Conservation (phyloP, 2,888 invertebrate genomes). For the Aelia acuminata region DNA sequence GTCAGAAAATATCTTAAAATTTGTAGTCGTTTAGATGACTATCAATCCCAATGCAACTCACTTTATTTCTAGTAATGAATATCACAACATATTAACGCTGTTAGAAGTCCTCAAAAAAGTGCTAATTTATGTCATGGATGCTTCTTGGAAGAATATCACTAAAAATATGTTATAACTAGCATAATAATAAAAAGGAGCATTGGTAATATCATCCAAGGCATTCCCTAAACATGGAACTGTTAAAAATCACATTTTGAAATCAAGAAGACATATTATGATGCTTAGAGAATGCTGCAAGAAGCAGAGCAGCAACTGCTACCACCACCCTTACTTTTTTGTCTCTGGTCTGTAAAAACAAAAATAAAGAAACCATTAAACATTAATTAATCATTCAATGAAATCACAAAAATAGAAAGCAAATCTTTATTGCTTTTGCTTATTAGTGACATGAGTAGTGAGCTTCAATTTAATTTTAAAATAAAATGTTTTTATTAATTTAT, state of each 20-base stretch:
- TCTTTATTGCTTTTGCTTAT: too few relatives aligned
- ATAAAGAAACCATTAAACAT: background rate
- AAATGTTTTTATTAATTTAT: too few relatives aligned
- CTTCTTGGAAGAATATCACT: slow-evolving; percentile 62
- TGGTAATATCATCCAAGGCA: slow-evolving; percentile 56
- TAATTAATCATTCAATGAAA: background rate
- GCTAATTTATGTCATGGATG: slow-evolving; percentile 61
- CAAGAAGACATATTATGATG: slow-evolving; percentile 52
- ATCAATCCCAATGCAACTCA: slow-evolving; percentile 52
- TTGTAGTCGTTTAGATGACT: slow-evolving; percentile 17
- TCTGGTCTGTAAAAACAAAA: slow-evolving; percentile 83
- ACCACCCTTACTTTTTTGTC: slow-evolving; percentile 95
- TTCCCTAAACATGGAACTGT: slow-evolving; percentile 54
- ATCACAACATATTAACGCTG: slow-evolving; percentile 63
- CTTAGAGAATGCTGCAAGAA: slow-evolving; percentile 64
- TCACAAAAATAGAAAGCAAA: background rate
- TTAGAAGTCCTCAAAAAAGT: slow-evolving; percentile 52
- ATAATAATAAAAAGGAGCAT: slow-evolving; percentile 55
- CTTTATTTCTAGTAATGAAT: slow-evolving; percentile 61
- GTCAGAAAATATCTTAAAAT: slow-evolving; percentile 62
- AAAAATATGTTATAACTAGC: slow-evolving; percentile 56
- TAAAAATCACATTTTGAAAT: slow-evolving; percentile 55
- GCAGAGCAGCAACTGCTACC: slow-evolving; percentile 88
- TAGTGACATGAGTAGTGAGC: too few relatives aligned
- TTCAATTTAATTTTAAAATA: too few relatives aligned